A percentile compares a stretch with the other conserved stretches of the same genome.
Conservation (phyloP, 2,113 vertebrate species). For the Engraulis encrasicolus region DNA sequence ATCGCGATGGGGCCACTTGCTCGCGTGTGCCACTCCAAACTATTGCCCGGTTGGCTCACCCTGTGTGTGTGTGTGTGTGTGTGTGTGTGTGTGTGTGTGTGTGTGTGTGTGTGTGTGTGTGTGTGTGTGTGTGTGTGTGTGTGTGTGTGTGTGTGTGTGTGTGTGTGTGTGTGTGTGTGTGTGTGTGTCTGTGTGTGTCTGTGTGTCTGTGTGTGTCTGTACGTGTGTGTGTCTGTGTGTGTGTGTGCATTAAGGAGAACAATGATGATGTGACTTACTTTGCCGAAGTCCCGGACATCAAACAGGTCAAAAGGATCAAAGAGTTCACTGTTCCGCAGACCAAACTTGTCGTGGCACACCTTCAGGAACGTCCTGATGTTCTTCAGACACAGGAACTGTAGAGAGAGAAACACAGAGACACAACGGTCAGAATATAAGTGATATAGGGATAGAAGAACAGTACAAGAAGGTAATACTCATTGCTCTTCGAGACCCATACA, state of each 20-base stretch:
- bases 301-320: constrained; percentile 99
- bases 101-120: too few relatives aligned
- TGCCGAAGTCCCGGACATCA: constrained; percentile 96
- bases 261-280: constrained; percentile 80
- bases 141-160: neutral
- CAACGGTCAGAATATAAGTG: constrained; percentile 36
- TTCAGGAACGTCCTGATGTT: constrained; percentile 97
- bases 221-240: constrained; percentile 16
- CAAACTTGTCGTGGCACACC: constrained; percentile 95
- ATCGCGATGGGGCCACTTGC: too few relatives aligned
- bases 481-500: too few relatives aligned
- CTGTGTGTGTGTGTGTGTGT: too few relatives aligned
- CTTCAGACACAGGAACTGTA: constrained; percentile 95
- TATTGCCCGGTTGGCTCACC: too few relatives aligned
- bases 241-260: neutral
- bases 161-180: neutral
- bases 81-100: too few relatives aligned
- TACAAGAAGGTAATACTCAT: too few relatives aligned
- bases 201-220: too few relatives aligned
- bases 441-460: neutral
- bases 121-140: too few relatives aligned
- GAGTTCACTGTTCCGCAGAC: constrained; percentile 91
- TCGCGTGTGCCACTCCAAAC: too few relatives aligned
- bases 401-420: constrained; percentile 33
- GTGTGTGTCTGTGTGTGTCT: neutral